Evolutionary conservation across 2,797 vertebrate species (phyloP).

Genomic region (Megalops cyprinoides): DNA sequence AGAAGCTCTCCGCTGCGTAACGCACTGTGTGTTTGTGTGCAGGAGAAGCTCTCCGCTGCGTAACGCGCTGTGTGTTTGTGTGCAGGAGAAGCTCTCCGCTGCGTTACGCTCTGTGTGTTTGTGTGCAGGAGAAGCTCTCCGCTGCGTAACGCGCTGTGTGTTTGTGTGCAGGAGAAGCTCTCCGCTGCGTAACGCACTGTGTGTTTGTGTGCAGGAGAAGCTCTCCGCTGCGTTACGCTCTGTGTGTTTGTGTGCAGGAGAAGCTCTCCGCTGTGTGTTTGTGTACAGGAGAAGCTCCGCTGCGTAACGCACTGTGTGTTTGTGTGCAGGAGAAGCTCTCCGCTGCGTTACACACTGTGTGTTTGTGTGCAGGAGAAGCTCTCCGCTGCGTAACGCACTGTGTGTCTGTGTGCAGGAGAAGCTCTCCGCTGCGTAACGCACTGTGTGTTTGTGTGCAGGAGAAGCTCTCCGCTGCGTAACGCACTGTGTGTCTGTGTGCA

Average conservation of each 20-base stretch:
- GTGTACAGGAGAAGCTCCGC: constrained; percentile 64
- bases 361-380: constrained; percentile 66
- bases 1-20: constrained; percentile 62
- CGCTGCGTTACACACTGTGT: constrained; percentile 52
- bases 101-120: constrained; percentile 53
- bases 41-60: constrained; percentile 67
- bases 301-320: constrained; percentile 46
- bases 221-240: constrained; percentile 58
- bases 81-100: constrained; percentile 65
- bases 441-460: constrained; percentile 58
- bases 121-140: constrained; percentile 66
- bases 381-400: constrained; percentile 48
- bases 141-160: constrained; percentile 44
- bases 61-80: constrained; percentile 41
- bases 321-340: constrained; percentile 67
- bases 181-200: constrained; percentile 47
- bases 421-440: constrained; percentile 56
- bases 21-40: constrained; percentile 42
- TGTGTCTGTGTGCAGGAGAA: constrained; percentile 63
- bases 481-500: constrained; percentile 50
- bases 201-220: constrained; percentile 63
- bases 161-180: constrained; percentile 66
- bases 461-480: constrained; percentile 61
- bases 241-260: constrained; percentile 58
- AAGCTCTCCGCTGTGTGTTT: constrained; percentile 60